Conservation (phyloP, 1,140 invertebrate species). For the Brachionus calyciflorus region DNA sequence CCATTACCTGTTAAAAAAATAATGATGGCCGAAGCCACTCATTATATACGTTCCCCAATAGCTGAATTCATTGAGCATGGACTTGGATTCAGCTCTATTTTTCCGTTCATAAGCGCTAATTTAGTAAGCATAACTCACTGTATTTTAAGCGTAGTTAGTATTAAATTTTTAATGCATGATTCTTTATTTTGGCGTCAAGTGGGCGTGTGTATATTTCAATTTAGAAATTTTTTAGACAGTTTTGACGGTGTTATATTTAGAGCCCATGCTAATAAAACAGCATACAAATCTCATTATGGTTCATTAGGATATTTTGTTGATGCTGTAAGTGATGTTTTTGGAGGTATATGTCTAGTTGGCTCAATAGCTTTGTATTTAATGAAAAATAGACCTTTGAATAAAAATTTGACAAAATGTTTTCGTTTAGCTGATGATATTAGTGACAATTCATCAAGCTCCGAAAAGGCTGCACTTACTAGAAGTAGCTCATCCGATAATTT, state of each 20-base stretch:
- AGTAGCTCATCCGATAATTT: constrained; percentile 1
- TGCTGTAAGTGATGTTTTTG: constrained; percentile 52
- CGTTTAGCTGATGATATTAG: background rate
- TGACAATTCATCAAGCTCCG: background rate
- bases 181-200: constrained; percentile 52
- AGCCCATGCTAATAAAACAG: constrained; percentile 43
- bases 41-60: constrained; percentile 54
- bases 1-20: constrained; percentile 55
- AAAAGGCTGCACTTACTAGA: constrained; percentile 3
- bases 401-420: constrained; percentile 8
- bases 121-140: constrained; percentile 55
- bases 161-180: constrained; percentile 54
- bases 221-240: constrained; percentile 54
- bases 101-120: constrained; percentile 57
- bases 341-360: constrained; percentile 51
- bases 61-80: constrained; percentile 54
- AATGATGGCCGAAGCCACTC: constrained; percentile 55
- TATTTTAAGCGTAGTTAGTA: constrained; percentile 51
- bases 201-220: constrained; percentile 53
- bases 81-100: constrained; percentile 54
- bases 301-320: constrained; percentile 56
- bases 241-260: constrained; percentile 57
- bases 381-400: constrained; percentile 10
- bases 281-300: constrained; percentile 52
- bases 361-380: constrained; percentile 33